These are phyloP conservation scores for Scaptomyza tumidula DNA, from an alignment of 2,888 invertebrate species.

Conservation along the genomic window DNA sequence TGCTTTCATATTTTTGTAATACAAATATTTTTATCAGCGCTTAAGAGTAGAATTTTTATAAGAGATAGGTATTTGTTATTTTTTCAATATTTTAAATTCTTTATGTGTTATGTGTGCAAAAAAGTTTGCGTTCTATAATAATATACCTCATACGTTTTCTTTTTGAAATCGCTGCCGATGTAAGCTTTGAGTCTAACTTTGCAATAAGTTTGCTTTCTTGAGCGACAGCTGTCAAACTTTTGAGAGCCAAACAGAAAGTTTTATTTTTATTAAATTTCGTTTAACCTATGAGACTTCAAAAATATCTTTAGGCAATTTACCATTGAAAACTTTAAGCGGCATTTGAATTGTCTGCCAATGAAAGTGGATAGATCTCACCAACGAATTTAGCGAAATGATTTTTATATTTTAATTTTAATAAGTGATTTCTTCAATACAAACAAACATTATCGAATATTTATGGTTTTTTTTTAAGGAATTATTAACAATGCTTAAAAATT, in stretches of 20 bases:
- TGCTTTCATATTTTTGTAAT: neutral
- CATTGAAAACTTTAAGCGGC: conserved; percentile 3
- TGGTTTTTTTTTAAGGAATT: no score
- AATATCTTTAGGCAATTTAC: conserved; percentile 6
- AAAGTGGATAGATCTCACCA: no score
- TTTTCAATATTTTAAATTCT: no score
- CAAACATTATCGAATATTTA: no score
- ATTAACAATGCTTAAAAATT: no score
- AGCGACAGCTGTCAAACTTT: conserved; percentile 36
- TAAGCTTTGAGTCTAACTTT: conserved; percentile 21
- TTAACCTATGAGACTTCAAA: conserved; percentile 3
- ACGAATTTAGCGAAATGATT: no score
- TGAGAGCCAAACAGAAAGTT: conserved; percentile 18
- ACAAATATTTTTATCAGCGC: neutral
- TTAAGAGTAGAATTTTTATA: neutral
- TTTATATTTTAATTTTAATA: no score
- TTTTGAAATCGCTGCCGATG: conserved; percentile 5
- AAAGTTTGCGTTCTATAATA: neutral
- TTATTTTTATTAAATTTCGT: conserved; percentile 23
- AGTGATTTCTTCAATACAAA: no score
- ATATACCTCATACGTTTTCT: neutral
- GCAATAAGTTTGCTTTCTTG: conserved; percentile 18
- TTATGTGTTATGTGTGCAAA: neutral
- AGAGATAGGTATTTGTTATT: neutral
- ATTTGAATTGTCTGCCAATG: no score